Evolutionary conservation across 2,113 vertebrate genomes (phyloP).

Genomic region (Mormyrus iriodes): DNA sequence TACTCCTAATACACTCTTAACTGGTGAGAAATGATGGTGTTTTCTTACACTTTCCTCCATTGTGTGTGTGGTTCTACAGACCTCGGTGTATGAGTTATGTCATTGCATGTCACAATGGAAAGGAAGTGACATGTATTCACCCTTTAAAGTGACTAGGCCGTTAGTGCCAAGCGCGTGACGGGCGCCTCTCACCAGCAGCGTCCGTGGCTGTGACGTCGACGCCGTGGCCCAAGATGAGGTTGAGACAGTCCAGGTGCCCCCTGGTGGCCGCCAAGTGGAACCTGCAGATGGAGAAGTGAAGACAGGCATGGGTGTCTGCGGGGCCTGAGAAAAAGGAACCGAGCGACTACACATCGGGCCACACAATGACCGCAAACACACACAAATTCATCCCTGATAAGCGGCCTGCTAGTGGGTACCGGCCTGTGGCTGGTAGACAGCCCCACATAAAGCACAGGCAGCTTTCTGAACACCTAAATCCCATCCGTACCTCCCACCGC

Average conservation of each 20-base stretch:
- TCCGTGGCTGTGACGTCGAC: conserved; percentile 80
- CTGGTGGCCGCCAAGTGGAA: conserved; percentile 89
- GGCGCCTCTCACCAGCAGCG: conserved; percentile 56
- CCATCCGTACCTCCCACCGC: neutral
- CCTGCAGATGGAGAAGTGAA: conserved; percentile 47
- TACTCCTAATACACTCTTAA: neutral
- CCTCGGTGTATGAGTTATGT: neutral
- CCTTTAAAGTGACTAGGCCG: neutral
- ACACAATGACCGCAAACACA: neutral
- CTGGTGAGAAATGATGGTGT: neutral
- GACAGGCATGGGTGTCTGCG: neutral
- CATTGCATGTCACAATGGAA: neutral
- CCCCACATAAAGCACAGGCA: neutral
- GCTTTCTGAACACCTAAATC: neutral
- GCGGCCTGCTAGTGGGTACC: neutral
- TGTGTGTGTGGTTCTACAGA: neutral
- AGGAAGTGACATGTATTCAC: neutral
- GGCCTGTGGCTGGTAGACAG: neutral
- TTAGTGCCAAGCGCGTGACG: neutral
- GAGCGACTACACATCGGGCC: neutral
- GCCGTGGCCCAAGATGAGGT: conserved; percentile 77
- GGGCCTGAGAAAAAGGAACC: neutral
- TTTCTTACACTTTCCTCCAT: neutral
- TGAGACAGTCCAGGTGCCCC: conserved; percentile 88
- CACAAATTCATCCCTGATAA: neutral